A percentile compares a stretch with the other conserved stretches of the same genome.
These are phyloP conservation scores for Argyrosomus japonicus DNA, from an alignment of 2,113 vertebrate genomes.

Conservation along the genomic window DNA sequence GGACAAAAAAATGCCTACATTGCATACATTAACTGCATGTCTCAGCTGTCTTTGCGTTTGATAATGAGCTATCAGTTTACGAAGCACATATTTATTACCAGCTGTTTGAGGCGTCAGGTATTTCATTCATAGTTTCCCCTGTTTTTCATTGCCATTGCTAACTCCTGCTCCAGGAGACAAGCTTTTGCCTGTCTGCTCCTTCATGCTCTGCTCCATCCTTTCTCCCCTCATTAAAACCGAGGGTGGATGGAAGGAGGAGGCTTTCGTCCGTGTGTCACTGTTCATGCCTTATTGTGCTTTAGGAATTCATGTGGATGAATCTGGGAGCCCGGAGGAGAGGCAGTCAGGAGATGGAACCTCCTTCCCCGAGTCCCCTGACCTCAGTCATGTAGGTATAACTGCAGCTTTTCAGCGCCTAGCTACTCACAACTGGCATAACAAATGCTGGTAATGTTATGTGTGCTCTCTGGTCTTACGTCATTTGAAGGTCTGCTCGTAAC, in stretches of 20 bases:
- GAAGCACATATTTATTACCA: conserved; percentile 25
- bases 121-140: conserved; percentile 21
- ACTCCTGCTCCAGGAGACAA: conserved; percentile 26
- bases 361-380: conserved; percentile 96
- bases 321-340: conserved; percentile 92
- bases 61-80: neutral
- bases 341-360: conserved; percentile 98
- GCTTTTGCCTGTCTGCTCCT: conserved; percentile 40
- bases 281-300: conserved; percentile 80
- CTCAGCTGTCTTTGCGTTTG: conserved; percentile 32
- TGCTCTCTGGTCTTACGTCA: conserved; percentile 57
- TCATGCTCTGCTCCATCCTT: conserved; percentile 59
- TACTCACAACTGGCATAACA: conserved; percentile 45
- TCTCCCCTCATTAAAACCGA: conserved; percentile 26
- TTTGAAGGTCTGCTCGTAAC: conserved; percentile 66
- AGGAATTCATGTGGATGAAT: conserved; percentile 88
- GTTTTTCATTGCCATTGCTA: conserved; percentile 49
- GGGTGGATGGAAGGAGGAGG: conserved; percentile 56
- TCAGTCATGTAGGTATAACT: conserved; percentile 91
- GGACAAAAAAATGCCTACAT: conserved; percentile 3
- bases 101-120: conserved; percentile 27
- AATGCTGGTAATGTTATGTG: conserved; percentile 45
- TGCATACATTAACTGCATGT: conserved; percentile 44
- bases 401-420: conserved; percentile 56
- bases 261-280: conserved; percentile 50